Base-by-base conservation (phyloP, 2,797 vertebrate species). In the Mormyrops attenuatus region DNA sequence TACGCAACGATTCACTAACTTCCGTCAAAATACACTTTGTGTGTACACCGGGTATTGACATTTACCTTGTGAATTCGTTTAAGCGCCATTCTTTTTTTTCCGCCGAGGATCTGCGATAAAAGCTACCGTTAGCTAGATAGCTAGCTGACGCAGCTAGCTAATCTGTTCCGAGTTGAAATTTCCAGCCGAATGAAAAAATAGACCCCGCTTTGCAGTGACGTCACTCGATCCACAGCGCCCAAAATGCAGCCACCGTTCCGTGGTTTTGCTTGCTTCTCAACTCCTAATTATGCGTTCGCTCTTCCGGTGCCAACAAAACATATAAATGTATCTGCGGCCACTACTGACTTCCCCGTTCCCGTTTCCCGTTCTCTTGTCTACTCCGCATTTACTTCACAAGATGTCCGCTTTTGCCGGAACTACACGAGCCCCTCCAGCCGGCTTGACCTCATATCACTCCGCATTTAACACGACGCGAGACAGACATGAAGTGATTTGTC, bases 11-110 rank as follows among this genome's bases (percentile, higher is more conserved):
- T 52, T 13, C 49, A 38, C 5, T 52, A 47, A 8, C 5, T 26
- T 55, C 53, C 17, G 2, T 30, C 11, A 13, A 85, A 38, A 89
- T 17, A 60, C 5, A 85, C 52, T 52, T 15, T 9, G n/a, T 50
- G 41, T 1, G 47, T 2, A 30, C 8, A 11, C 11, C 17, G 13
- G 38, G 17, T 1, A 11, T n/a, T 60, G 30, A 90, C 84, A 9
- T 34, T 94, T 95, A 96, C 96, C 96, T 96, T 96, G 85, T 95
- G 93, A 90, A 96, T 96, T 88, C 95, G 95, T 93, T 96, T 96
- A 93, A 96, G 94, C 92, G 96, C 96, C 96, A 96, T 96, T 89
- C 90, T 92, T 90, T 93, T 90, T 90, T 91, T 89, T 90, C 89
- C 77, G 91, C 88, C 90, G 90, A 91, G 89, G 90, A 90, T 88